Base-by-base conservation (phyloP, 35 echinoderm and acorn worm genomes). In the Heliocidaris tuberculata region DNA sequence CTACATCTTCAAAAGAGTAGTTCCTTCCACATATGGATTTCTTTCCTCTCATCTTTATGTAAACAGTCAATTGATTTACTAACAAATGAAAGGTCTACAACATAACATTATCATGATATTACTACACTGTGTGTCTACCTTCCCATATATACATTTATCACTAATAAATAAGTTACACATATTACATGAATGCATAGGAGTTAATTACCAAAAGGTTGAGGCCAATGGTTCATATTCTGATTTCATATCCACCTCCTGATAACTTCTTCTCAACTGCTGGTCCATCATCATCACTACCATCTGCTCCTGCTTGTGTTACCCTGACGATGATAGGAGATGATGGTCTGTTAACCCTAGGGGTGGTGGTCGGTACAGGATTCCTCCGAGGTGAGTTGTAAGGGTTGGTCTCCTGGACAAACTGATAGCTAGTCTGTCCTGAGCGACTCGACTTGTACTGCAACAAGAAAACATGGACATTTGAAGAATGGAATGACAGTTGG, bases 351-450 rank as follows among this genome's bases (percentile, higher is more conserved):
- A 59, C 60, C 86, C 59, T 88, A 92, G 29, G 94, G n/a, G 32
- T 95, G 86, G 30, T 42, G 93, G n/a, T 86, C 15, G 48, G 65
- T 31, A 49, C n/a, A 24, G 32, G 31, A 48, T 94, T 96, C 86
- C 95, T 94, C 12, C 56, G 95, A 17, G 92, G 93, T 86, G 92
- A 88, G 92, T 52, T 94, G 60, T 85, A 78, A 27, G 71, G 61
- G 29, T 85, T 94, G 24, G 93, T 85, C 59, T 96, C 92, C 31
- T 96, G 92, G 71, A 94, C 95, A 86, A 93, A 93, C 90, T 95
- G 92, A 48, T 96, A 94, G 85, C 48, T 88, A 16, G 92, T 31
- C 19, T 93, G 65, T 13, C 47, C 60, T 0, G 95, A 93, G 29
- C 95, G 60, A 94, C 50, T 96, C 87, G 95, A 96, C 52, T 93